These are phyloP conservation scores for Microplitis manilae DNA, from an alignment of 2,888 invertebrate species.

Conservation along the genomic window DNA sequence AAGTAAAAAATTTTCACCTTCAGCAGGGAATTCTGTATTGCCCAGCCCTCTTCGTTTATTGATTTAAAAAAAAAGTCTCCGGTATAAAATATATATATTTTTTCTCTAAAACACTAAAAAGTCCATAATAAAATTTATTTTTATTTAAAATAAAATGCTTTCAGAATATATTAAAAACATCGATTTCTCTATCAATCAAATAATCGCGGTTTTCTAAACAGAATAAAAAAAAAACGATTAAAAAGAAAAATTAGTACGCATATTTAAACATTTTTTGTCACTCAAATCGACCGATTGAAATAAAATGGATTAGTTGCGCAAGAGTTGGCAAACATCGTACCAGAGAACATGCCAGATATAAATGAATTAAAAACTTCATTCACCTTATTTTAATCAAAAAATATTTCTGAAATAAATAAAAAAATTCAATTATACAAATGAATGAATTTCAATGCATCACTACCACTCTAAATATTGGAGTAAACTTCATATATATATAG, in stretches of 20 bases:
- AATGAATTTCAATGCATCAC: conserved; percentile 31
- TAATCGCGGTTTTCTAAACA: background rate
- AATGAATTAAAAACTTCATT: conserved; percentile 37
- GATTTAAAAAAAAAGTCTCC: too few relatives aligned
- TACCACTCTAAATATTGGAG: background rate
- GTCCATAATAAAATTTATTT: too few relatives aligned
- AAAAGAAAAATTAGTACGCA: background rate
- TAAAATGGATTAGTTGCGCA: conserved; percentile 38
- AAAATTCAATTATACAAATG: conserved; percentile 37
- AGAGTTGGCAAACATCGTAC: conserved; percentile 38
- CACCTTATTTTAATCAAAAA: conserved; percentile 41
- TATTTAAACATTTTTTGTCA: background rate
- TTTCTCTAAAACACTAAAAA: too few relatives aligned
- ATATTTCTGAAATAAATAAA: conserved; percentile 23
- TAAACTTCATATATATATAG: background rate
- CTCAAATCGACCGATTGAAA: conserved; percentile 37
- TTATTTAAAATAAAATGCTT: too few relatives aligned
- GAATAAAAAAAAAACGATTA: background rate
- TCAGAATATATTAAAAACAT: too few relatives aligned
- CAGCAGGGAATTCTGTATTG: too few relatives aligned
- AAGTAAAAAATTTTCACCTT: too few relatives aligned
- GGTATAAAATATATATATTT: too few relatives aligned
- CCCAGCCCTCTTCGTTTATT: too few relatives aligned
- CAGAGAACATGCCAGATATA: conserved; percentile 26
- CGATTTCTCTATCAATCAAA: too few relatives aligned